Percentiles rank a stretch among this genome's conserved stretches.
These are phyloP conservation scores for Irena cyanogastra DNA, from an alignment of 2,113 vertebrate species.

Conservation along the genomic window DNA sequence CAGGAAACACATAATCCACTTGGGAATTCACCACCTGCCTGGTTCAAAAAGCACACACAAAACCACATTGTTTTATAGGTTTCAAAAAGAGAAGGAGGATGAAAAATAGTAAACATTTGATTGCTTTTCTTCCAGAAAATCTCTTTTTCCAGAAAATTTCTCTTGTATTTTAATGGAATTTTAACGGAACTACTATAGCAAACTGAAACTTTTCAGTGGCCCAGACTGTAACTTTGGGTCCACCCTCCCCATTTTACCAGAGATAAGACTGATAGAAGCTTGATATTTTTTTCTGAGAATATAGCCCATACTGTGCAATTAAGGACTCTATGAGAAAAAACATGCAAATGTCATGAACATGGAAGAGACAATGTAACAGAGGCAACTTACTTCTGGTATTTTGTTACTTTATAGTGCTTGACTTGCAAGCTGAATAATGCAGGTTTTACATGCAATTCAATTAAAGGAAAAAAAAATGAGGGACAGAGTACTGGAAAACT, in stretches of 20 bases:
- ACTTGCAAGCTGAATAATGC: background rate
- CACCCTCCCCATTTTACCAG: background rate
- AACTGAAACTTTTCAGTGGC: background rate
- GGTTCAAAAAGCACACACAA: background rate
- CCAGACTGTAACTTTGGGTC: background rate
- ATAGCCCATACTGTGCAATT: background rate
- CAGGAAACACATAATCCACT: background rate
- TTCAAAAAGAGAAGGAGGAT: background rate
- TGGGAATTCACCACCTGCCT: background rate
- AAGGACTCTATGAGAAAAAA: background rate
- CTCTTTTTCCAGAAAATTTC: background rate
- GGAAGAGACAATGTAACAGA: background rate
- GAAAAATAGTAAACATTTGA: background rate
- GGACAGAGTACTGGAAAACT: slow-evolving; percentile 28
- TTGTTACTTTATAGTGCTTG: background rate
- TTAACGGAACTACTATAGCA: background rate
- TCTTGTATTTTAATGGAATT: no score
- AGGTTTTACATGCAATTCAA: background rate
- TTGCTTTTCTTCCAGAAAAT: background rate
- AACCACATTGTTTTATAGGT: background rate
- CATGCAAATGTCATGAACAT: background rate
- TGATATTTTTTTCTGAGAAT: background rate
- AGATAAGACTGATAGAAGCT: background rate
- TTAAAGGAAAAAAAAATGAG: background rate
- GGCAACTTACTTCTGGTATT: background rate